phyloP scores from a whole-genome alignment of 2,113 vertebrate genomes.

The Lagenorhynchus albirostris region DNA sequence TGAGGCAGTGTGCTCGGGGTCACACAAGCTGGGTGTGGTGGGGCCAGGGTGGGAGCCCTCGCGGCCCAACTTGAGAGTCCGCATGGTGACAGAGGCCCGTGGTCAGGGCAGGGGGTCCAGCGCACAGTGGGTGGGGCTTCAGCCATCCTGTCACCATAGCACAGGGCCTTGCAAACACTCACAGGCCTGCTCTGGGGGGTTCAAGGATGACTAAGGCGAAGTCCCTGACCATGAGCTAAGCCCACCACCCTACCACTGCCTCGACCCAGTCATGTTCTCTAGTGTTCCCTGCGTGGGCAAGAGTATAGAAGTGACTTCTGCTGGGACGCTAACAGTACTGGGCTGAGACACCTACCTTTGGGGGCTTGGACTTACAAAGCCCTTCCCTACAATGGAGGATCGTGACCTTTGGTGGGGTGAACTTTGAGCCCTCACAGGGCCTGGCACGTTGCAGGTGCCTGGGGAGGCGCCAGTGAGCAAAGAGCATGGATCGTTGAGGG shows the following conservation, averaged over 20 bases:
- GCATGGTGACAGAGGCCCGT: neutral
- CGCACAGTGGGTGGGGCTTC: accelerated
- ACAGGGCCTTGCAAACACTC: neutral
- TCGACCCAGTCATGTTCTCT: neutral
- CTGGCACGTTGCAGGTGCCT: neutral
- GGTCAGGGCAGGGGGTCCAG: no score
- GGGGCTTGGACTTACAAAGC: neutral
- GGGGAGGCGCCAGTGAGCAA: neutral
- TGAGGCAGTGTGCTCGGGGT: neutral
- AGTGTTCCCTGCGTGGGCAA: neutral
- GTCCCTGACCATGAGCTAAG: neutral
- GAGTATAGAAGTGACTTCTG: neutral
- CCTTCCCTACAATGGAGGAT: neutral
- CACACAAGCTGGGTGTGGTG: no score
- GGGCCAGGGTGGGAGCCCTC: neutral
- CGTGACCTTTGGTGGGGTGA: neutral
- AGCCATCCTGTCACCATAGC: neutral
- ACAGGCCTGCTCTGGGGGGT: neutral
- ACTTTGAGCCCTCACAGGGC: accelerated
- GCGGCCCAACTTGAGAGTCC: accelerated
- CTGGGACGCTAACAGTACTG: neutral
- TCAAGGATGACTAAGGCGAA: neutral
- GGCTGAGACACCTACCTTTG: neutral
- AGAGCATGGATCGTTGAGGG: neutral
- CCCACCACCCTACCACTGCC: neutral